These are phyloP conservation scores for Falcunculus frontatus DNA, from an alignment of 2,113 vertebrate genomes.

Conservation along the genomic window DNA sequence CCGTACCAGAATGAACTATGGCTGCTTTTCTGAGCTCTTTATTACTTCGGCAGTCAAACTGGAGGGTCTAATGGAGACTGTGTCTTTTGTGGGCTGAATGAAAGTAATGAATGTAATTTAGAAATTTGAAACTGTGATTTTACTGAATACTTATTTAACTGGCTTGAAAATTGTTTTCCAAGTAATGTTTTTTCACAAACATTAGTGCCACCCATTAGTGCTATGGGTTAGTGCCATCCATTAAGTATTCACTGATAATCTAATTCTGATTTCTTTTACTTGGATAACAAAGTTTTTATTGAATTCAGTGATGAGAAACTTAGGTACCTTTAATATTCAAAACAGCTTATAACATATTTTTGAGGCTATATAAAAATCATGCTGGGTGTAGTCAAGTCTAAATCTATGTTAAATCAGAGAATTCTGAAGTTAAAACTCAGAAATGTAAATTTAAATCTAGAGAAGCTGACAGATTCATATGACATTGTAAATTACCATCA, in stretches of 20 bases:
- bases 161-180: not conserved
- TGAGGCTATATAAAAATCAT: accelerated
- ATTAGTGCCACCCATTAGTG: not conserved
- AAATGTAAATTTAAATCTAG: not conserved
- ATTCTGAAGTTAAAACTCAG: not conserved
- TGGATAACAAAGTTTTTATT: not conserved
- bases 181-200: not conserved
- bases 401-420: not conserved
- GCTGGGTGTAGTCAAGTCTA: not conserved
- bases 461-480: not conserved
- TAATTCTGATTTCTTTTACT: not conserved
- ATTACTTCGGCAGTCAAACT: not conserved
- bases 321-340: not conserved
- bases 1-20: not conserved
- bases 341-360: not conserved
- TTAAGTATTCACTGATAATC: not conserved
- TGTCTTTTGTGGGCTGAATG: not conserved
- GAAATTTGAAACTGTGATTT: not conserved
- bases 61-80: not conserved
- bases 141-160: not conserved
- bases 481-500: not conserved
- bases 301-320: not conserved
- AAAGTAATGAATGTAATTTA: not conserved
- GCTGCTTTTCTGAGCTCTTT: not conserved
- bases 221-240: not conserved